Base-by-base conservation (phyloP, 1,140 invertebrate genomes). In the Bombyx mandarina region DNA sequence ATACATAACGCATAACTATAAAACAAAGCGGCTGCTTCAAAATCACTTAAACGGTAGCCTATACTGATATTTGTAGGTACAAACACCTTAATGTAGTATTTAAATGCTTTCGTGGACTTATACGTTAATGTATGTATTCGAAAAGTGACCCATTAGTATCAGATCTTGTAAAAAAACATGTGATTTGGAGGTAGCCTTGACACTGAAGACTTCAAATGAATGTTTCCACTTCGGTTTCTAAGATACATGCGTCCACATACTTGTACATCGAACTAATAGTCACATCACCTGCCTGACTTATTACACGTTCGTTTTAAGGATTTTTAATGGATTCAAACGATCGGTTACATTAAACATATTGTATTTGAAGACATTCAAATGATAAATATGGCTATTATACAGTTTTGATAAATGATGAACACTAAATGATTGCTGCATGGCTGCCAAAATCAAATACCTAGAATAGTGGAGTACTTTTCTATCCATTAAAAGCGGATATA, bases 1-100 rank as follows among this genome's bases (percentile, higher is more conserved):
- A 3, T 70, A 63, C 67, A 66, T 73, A 70, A 67, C 63, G 57
- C 50, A 66, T 65, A 56, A 60, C 57, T 61, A 61, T 61, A 60
- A 57, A 58, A 54, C 58, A 65, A 62, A 60, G 45, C 58, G 56
- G 59, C 59, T 65, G 63, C 63, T 58, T 65, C 59, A 49, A 65
- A 65, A 65, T 61, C 63, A 56, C 63, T 56, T 35, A 18, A 35
- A 35, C 26, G 26, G 26, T 35, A 35, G 26, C 26, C 26, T 2
- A 5, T 5, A 35, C 26, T 35, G 26, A 35, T 35, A 35, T 35
- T 35, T 35, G 2, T 35, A 35, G 2, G 26, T 35, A 35, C 12
- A 18, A 18, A 18, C 12, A 18, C 26, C 26, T 35, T 35, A 35
- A 35, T 35, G 26, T 35, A 5, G 26, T 35, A 35, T 46, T 12